Evolutionary conservation across 1,140 invertebrate species (phyloP), one percentile per base, ranked within the genome.

Genomic region (Drosophila mojavensis): DNA sequence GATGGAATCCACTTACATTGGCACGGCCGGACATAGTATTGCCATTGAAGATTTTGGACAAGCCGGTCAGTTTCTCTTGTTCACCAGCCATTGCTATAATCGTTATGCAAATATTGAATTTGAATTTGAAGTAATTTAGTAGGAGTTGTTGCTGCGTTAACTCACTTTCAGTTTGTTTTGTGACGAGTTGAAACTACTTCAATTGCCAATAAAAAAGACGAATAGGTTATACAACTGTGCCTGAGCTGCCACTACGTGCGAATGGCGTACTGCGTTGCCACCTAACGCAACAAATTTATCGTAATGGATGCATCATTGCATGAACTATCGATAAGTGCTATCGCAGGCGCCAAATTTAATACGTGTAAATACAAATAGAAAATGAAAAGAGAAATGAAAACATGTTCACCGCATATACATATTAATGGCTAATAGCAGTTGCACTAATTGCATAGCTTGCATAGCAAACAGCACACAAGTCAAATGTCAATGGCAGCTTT

Each of bases 31-130:
- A 91, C 91, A 95, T 93, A 39, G 94, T 95, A 45, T 92, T 74
- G 76, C 93, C 94, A 93, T 95, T 95, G 90, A 94, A 96, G 93
- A 94, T 94, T 93, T 94, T 94, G 79, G 92, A 93, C 90, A 94
- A 81, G 71, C 93, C 95, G 82, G 93, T 94, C 75, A 94, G 93
- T 93, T 94, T 94, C 88, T 90, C 94, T 85, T 93, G 92, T 84
- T 95, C 95, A 81, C 95, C 95, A 77, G 95, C 95, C 95, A 96
- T 96, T 79, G 17, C 93, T 80, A 48, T 2, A 17, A 11, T 1
- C 11, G 7, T 39, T 53, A 33, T 1, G 4, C 2, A 28, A 0
- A 20, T 1, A 5, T 5, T 4, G 24, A 0, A 15, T 1, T 7
- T 4, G 5, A 45, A 1, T 63, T 13, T 45, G 48, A 13, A 10